Percentiles rank a stretch among this genome's conserved stretches.
These are phyloP conservation scores for Xenopus tropicalis DNA, from an alignment of 2,113 vertebrate species.

Conservation along the genomic window DNA sequence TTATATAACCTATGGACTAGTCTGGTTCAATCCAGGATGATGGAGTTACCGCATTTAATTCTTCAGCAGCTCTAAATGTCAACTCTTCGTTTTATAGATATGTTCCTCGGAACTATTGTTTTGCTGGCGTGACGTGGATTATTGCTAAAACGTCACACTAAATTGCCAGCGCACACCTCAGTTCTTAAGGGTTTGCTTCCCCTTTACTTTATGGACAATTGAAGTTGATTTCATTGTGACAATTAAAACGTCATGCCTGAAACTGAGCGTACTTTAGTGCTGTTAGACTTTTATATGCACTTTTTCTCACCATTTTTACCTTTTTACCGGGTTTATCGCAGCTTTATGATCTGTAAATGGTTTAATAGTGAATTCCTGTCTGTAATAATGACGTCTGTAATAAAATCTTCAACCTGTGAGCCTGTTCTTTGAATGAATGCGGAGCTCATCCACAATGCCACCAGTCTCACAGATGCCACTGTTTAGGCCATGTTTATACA, in stretches of 20 bases:
- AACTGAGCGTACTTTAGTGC: background rate
- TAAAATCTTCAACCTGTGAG: conserved; percentile 78
- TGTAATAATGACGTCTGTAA: conserved; percentile 56
- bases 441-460: conserved; percentile 57
- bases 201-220: too few relatives aligned
- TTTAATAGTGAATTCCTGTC: conserved; percentile 41
- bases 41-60: too few relatives aligned
- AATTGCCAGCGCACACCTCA: too few relatives aligned
- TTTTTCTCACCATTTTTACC: conserved; percentile 53
- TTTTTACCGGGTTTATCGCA: conserved; percentile 55
- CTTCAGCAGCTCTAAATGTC: too few relatives aligned
- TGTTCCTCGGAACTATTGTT: too few relatives aligned
- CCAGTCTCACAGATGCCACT: conserved; percentile 58
- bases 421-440: conserved; percentile 78
- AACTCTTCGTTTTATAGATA: too few relatives aligned
- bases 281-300: background rate
- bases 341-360: conserved; percentile 60
- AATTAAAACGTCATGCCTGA: background rate
- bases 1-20: background rate
- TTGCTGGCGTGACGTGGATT: too few relatives aligned
- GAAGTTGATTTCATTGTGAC: background rate
- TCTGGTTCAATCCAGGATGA: background rate
- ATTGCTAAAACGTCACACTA: too few relatives aligned
- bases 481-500: conserved; percentile 70
- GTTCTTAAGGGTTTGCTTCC: too few relatives aligned